phyloP scores from a whole-genome alignment of 2,888 invertebrate genomes.

The Andrena camellia region DNA sequence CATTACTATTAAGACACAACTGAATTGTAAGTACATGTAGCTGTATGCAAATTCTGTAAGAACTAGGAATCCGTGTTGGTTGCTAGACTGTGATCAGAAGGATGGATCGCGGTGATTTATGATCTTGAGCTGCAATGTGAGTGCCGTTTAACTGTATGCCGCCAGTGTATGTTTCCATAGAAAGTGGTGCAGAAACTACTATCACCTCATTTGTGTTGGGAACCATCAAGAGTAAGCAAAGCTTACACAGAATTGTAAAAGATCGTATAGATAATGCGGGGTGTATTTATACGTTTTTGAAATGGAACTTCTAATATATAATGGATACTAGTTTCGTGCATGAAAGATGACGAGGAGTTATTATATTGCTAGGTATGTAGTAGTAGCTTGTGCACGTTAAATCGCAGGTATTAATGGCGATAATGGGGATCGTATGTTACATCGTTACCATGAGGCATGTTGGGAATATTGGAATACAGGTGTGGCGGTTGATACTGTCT shows the following conservation, averaged over 20 bases:
- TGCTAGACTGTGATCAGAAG: too few relatives aligned
- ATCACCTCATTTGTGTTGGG: too few relatives aligned
- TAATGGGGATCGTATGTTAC: conserved; percentile 11
- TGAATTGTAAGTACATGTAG: too few relatives aligned
- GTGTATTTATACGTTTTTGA: neutral
- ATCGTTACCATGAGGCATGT: neutral
- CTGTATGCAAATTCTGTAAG: too few relatives aligned
- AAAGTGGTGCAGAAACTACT: too few relatives aligned
- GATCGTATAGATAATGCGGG: neutral
- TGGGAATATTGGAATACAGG: neutral
- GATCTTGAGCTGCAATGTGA: too few relatives aligned
- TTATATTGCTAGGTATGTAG: conserved; percentile 1
- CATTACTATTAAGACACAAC: too few relatives aligned
- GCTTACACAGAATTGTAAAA: neutral
- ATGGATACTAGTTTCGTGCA: neutral
- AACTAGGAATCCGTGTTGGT: too few relatives aligned
- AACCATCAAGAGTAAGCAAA: too few relatives aligned
- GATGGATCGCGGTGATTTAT: too few relatives aligned
- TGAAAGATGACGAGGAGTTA: conserved; percentile 21
- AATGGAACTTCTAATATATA: neutral
- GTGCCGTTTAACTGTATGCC: too few relatives aligned
- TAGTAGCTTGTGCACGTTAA: neutral
- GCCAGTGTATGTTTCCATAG: too few relatives aligned
- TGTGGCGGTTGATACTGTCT: neutral
- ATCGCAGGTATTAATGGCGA: conserved; percentile 16